phyloP scores from a whole-genome alignment of 2,888 invertebrate genomes.

The Pseudanteris insignis region DNA sequence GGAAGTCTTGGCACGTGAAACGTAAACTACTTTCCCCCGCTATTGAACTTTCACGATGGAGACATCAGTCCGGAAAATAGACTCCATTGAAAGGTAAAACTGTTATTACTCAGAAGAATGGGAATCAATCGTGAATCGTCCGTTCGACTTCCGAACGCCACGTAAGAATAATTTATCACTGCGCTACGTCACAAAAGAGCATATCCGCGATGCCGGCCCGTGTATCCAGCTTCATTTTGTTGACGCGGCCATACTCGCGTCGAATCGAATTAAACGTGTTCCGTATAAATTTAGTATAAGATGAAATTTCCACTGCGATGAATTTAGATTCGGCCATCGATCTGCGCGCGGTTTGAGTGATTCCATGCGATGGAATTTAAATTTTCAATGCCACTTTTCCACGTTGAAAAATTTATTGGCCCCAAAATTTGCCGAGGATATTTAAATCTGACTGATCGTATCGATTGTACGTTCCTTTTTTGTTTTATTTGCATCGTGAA shows the following conservation, averaged over 20 bases:
- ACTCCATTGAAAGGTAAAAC: slow-evolving; percentile 47
- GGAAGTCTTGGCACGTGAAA: slow-evolving; percentile 49
- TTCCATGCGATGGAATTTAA: too few relatives aligned
- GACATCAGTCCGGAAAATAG: slow-evolving; percentile 44
- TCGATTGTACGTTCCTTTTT: too few relatives aligned
- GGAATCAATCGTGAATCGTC: slow-evolving; percentile 39
- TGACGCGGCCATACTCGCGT: not conserved
- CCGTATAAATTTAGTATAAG: too few relatives aligned
- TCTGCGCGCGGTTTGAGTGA: too few relatives aligned
- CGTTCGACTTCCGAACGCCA: slow-evolving; percentile 22
- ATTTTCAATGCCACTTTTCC: too few relatives aligned
- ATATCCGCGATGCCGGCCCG: not conserved
- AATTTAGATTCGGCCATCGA: too few relatives aligned
- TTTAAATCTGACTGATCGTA: too few relatives aligned
- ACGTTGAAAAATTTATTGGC: too few relatives aligned
- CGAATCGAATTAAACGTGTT: not conserved
- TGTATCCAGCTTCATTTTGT: too few relatives aligned
- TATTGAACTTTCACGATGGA: slow-evolving; percentile 47
- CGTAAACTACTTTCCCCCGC: slow-evolving; percentile 50
- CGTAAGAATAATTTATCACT: slow-evolving; percentile 30
- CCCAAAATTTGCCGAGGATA: too few relatives aligned
- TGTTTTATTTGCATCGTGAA: too few relatives aligned
- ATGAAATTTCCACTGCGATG: too few relatives aligned
- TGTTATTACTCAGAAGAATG: slow-evolving; percentile 40
- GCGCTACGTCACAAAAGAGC: slow-evolving; percentile 10